Conservation (phyloP, 2,797 vertebrate species). For the Lepidocolaptes lacrymiger region DNA sequence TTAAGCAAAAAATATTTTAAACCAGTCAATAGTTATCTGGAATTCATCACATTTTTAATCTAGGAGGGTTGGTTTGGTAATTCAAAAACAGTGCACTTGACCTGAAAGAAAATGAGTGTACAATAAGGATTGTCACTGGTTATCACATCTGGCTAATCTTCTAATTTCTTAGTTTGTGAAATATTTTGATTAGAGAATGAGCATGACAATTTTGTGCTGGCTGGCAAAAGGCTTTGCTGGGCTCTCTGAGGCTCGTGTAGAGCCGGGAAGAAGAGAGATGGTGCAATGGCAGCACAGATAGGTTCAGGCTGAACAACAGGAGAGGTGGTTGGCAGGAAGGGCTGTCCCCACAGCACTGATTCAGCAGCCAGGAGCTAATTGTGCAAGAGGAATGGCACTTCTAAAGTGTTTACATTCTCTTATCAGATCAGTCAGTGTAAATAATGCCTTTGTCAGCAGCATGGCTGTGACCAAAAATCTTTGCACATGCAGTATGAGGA, state of each 20-base stretch:
- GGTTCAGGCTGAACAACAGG: background rate
- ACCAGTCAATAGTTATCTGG: background rate
- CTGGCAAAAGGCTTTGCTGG: background rate
- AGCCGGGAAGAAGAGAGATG: background rate
- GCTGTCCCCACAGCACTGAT: conserved; percentile 54
- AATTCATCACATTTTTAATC: background rate
- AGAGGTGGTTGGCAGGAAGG: background rate
- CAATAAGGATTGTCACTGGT: background rate
- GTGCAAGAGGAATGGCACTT: conserved; percentile 55
- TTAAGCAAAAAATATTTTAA: background rate
- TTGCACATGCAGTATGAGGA: background rate
- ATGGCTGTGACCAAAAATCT: conserved; percentile 20
- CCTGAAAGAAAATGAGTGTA: background rate
- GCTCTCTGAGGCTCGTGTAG: background rate
- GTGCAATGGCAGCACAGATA: background rate
- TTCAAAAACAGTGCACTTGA: background rate
- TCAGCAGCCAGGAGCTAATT: conserved; percentile 57
- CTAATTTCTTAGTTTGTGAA: background rate
- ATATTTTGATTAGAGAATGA: background rate
- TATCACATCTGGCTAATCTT: background rate
- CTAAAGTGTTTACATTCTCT: conserved; percentile 52
- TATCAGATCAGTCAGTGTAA: conserved; percentile 26
- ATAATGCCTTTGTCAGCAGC: conserved; percentile 36
- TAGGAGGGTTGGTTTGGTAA: background rate
- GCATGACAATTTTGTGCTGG: background rate